Percentiles rank a stretch among this genome's conserved stretches.
Conservation (phyloP, 92 coral and sea anemone species). For the Epizoanthus fatuus region DNA sequence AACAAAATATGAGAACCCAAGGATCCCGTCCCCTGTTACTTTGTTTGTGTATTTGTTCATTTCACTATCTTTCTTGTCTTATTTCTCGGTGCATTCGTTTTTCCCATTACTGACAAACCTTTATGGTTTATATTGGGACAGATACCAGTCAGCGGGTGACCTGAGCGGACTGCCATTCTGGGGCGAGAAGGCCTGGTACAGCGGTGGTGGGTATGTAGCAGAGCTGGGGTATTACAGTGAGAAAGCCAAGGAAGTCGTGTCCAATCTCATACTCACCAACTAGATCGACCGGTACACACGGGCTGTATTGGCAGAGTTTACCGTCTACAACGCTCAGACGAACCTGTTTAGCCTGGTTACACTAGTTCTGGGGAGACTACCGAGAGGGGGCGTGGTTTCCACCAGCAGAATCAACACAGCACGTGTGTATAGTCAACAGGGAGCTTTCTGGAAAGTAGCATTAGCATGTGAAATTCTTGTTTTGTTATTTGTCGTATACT, state of each 20-base stretch:
- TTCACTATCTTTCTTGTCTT: no score
- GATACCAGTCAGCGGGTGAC: constrained; percentile 44
- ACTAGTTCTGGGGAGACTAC: constrained; percentile 61
- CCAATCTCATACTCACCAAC: constrained; percentile 44
- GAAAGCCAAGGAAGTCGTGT: constrained; percentile 49
- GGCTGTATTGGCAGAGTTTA: constrained; percentile 63
- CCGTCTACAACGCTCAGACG: constrained; percentile 73
- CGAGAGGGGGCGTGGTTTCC: constrained; percentile 68
- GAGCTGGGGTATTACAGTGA: constrained; percentile 63
- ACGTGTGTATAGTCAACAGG: constrained; percentile 71
- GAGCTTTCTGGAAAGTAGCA: constrained; percentile 47
- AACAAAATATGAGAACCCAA: no score
- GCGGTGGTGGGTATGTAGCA: constrained; percentile 71
- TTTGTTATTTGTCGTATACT: constrained; percentile 29
- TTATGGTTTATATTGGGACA: neutral
- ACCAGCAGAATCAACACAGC: constrained; percentile 67
- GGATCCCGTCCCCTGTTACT: no score
- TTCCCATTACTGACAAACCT: no score
- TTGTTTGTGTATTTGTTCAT: no score
- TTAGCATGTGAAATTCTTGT: constrained; percentile 52
- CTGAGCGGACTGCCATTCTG: constrained; percentile 68
- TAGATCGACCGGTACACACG: constrained; percentile 66
- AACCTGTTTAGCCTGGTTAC: constrained; percentile 79
- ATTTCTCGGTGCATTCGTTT: no score
- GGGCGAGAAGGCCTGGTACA: constrained; percentile 61